Conservation (phyloP, 2,797 vertebrate genomes). For the Rhinella marina region DNA sequence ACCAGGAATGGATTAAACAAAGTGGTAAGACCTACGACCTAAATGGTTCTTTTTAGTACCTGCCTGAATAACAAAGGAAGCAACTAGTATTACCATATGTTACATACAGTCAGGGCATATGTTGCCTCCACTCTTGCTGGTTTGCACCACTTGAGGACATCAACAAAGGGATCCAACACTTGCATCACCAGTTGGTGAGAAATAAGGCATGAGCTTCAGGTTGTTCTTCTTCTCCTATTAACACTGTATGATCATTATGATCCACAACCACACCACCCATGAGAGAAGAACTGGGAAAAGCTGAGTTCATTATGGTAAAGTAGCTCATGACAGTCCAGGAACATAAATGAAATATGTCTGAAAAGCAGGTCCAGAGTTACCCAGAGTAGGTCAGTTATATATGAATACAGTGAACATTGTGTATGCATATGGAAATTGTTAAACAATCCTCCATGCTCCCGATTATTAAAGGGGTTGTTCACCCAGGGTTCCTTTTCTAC, state of each 20-base stretch:
- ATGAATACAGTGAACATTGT: too few species aligned
- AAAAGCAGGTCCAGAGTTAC: too few species aligned
- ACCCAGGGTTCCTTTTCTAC: too few species aligned
- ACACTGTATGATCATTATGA: neutral
- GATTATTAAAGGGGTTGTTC: too few species aligned
- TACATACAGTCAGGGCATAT: neutral
- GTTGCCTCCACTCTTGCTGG: neutral
- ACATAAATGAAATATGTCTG: too few species aligned
- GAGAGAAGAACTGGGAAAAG: too few species aligned
- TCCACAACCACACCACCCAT: too few species aligned
- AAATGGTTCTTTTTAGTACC: neutral
- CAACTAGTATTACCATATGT: neutral
- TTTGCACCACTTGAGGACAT: neutral
- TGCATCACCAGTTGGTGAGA: neutral
- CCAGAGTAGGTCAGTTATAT: too few species aligned
- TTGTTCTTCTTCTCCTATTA: neutral
- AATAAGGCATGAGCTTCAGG: neutral
- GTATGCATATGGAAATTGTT: too few species aligned
- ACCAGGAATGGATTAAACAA: neutral
- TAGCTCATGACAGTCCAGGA: too few species aligned
- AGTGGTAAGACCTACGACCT: neutral
- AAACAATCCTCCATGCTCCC: too few species aligned
- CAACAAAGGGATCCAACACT: neutral
- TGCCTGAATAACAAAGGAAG: neutral
- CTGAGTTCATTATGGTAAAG: too few species aligned